Base-by-base conservation (phyloP, 2,113 vertebrate species). In the Takifugu flavidus region DNA sequence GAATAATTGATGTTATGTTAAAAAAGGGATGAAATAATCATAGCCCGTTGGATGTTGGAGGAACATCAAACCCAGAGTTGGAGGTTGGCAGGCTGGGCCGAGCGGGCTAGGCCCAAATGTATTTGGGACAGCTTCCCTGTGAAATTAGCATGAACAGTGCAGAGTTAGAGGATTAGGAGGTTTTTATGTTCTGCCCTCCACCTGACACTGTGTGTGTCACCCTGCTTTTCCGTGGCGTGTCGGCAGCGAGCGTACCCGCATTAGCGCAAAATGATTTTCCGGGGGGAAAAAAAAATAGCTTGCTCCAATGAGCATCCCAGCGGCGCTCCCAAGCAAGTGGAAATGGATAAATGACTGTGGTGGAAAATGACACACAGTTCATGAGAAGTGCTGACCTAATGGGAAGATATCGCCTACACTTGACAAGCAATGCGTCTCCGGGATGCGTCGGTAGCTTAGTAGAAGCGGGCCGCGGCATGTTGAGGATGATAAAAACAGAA, bases 11-110 rank as follows among this genome's bases (percentile, higher is more conserved):
- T 89, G 50, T 82, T 84, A 81, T 85, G 79, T 83, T 84, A 83
- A 85, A 88, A 82, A 75, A 77, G 69, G 74, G 84, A 88, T 87
- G 67, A 86, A 86, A 87, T 87, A 88, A 88, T 87, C 68, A 87
- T 83, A 87, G 72, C 60, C 73, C 80, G 73, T 77, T 78, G 78
- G 70, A 83, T 83, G 82, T 79, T 81, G 83, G 78, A 84, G 80
- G 67, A 84, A 86, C 83, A 86, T 87, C 82, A 85, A 88, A 88
- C 78, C 70, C 71, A 60, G 65, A 67, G 61, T 58, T 57, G 63
- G 79, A 82, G 69, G 72, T 74, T 81, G 77, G 77, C 79, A 83
- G 80, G 70, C 75, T 53, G 61, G 77, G 75, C 63, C 63, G 72
- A 80, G 65, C 70, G 53, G 71, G 67, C 65, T 70, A 66, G 63